Evolutionary conservation across 2,797 vertebrate species (phyloP).

Genomic region (Propithecus perrieri): DNA sequence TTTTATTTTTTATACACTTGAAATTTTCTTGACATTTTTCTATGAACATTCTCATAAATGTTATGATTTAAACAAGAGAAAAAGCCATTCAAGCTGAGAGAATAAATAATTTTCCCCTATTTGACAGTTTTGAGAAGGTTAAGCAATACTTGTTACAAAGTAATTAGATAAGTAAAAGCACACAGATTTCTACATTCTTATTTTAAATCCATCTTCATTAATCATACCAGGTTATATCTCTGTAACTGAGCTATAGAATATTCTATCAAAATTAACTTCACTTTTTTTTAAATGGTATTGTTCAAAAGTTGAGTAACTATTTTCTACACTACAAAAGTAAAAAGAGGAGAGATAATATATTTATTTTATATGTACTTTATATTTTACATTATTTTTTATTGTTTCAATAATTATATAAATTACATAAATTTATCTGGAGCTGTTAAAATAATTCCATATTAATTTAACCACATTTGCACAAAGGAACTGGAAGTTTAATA

Average conservation of each 20-base stretch:
- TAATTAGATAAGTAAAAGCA: not conserved
- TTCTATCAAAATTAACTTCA: not conserved
- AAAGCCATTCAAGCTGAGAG: not conserved
- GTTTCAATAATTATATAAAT: not conserved
- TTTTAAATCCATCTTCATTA: not conserved
- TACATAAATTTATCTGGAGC: not conserved
- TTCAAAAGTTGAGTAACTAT: not conserved
- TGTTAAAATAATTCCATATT: not conserved
- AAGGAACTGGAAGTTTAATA: not conserved
- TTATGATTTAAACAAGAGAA: not conserved
- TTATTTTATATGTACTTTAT: not conserved
- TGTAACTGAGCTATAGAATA: not conserved
- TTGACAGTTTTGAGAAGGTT: not conserved
- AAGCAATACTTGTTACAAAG: not conserved
- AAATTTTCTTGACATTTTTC: constrained; percentile 12
- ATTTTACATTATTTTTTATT: not conserved
- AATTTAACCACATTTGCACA: not conserved
- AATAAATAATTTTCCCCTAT: not conserved
- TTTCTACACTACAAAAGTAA: not conserved
- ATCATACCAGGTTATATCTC: not conserved
- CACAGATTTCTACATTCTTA: not conserved
- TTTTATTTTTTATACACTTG: not conserved
- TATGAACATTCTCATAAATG: not conserved
- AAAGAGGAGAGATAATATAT: not conserved
- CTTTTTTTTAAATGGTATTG: not conserved